Conservation (phyloP, 2,113 vertebrate genomes). For the Tachycineta bicolor region DNA sequence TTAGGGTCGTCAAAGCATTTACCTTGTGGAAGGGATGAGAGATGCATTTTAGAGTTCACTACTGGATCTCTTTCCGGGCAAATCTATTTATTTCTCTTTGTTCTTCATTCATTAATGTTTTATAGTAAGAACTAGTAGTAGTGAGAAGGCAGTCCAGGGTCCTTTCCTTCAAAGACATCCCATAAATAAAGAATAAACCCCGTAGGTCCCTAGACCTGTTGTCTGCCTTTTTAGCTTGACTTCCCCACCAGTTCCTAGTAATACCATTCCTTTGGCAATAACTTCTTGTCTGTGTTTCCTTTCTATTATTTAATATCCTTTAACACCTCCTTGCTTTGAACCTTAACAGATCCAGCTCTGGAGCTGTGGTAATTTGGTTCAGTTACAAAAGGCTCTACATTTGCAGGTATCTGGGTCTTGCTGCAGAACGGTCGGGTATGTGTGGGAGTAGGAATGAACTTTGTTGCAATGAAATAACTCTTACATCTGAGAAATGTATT, state of each 20-base stretch:
- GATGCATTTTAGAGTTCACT: background rate
- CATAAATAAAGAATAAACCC: constrained; percentile 18
- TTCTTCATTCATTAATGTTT: background rate
- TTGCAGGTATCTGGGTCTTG: constrained; percentile 52
- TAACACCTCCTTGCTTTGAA: constrained; percentile 31
- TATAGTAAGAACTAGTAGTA: background rate
- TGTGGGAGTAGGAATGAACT: constrained; percentile 44
- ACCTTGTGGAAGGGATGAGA: background rate
- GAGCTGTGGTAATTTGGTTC: background rate
- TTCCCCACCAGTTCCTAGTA: background rate
- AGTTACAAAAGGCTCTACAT: constrained; percentile 31
- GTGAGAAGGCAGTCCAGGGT: background rate
- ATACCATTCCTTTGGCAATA: background rate
- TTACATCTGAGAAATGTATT: background rate
- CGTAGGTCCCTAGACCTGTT: background rate
- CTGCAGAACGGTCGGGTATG: background rate
- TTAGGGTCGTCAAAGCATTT: background rate
- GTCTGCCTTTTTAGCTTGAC: background rate
- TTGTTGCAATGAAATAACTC: background rate
- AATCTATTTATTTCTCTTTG: constrained; percentile 2
- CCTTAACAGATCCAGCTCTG: background rate
- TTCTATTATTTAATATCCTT: constrained; percentile 16
- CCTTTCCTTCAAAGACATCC: constrained; percentile 3
- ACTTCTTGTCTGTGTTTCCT: background rate
- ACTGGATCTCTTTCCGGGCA: background rate